A percentile compares a stretch with the other conserved stretches of the same genome.
Conservation (phyloP, 53 echinoderm and acorn worm species). For the Antedon mediterranea region DNA sequence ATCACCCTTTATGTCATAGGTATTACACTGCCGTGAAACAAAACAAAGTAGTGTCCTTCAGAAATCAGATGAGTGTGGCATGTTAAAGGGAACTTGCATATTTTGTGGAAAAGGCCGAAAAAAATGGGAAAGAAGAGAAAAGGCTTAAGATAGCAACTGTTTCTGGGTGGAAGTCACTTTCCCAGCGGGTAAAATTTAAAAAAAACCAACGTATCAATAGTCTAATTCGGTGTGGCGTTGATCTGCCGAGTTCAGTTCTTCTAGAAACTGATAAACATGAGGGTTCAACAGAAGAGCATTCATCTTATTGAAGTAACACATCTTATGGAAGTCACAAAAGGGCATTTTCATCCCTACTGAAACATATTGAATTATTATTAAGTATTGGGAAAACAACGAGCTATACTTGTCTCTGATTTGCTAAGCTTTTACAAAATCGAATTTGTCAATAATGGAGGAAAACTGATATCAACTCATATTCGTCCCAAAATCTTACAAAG, state of each 20-base stretch:
- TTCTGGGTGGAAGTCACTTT: not conserved
- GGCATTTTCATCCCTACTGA: slow-evolving; percentile 10
- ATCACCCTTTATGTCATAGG: slow-evolving; percentile 24
- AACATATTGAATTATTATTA: slow-evolving; percentile 14
- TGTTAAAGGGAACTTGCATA: slow-evolving; percentile 19
- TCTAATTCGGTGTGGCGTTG: not conserved
- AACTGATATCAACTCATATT: slow-evolving; percentile 14
- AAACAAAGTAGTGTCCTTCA: slow-evolving; percentile 3
- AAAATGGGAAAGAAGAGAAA: slow-evolving; percentile 15
- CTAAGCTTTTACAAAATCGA: slow-evolving; percentile 10
- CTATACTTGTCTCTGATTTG: slow-evolving; percentile 12
- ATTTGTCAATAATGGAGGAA: slow-evolving; percentile 20
- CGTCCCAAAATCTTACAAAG: slow-evolving; percentile 18
- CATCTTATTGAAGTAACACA: not conserved
- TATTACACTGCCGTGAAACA: slow-evolving; percentile 20
- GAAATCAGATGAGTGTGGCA: slow-evolving; percentile 8
- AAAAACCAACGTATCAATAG: not conserved
- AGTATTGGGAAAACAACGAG: not conserved
- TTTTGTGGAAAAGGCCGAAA: slow-evolving; percentile 25
- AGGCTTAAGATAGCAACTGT: slow-evolving; percentile 7
- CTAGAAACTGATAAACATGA: slow-evolving; percentile 4
- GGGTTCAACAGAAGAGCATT: slow-evolving; percentile 17
- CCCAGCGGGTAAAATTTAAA: not conserved
- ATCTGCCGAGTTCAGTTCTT: slow-evolving; percentile 15
- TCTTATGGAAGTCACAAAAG: slow-evolving; percentile 3